Conservation (phyloP, 2,888 invertebrate species). For the Oscheius sp. region DNA sequence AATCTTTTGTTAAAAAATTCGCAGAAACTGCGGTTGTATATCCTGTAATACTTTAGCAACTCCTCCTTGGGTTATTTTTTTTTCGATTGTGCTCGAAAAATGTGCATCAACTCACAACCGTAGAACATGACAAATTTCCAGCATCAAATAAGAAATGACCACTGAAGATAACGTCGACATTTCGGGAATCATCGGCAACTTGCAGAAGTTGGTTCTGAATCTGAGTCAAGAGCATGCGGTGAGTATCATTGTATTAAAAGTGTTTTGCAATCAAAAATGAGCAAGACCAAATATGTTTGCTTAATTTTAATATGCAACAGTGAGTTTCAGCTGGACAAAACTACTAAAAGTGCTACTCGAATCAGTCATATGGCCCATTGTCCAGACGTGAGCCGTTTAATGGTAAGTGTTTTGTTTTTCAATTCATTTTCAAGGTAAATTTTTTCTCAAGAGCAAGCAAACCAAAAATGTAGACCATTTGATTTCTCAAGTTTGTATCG, state of each 20-base stretch:
- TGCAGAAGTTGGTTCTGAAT: constrained; percentile 18
- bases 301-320: not conserved
- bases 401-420: constrained; percentile 7
- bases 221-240: constrained; percentile 9
- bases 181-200: constrained; percentile 3
- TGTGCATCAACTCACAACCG: too few relatives aligned
- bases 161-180: constrained; percentile 9
- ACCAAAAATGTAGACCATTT: too few relatives aligned
- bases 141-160: not conserved
- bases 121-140: too few relatives aligned
- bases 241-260: not conserved
- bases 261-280: not conserved
- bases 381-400: constrained; percentile 15
- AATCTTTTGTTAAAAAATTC: too few relatives aligned
- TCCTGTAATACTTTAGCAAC: too few relatives aligned
- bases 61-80: too few relatives aligned
- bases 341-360: constrained; percentile 2
- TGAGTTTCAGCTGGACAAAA: constrained; percentile 12
- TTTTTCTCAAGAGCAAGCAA: too few relatives aligned
- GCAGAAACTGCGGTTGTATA: too few relatives aligned
- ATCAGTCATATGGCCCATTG: constrained; percentile 16
- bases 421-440: not conserved
- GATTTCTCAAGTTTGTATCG: too few relatives aligned
- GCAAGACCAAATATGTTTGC: not conserved
- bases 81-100: too few relatives aligned